Conservation (phyloP, 2,888 invertebrate species). For the Dascillus cervinus region DNA sequence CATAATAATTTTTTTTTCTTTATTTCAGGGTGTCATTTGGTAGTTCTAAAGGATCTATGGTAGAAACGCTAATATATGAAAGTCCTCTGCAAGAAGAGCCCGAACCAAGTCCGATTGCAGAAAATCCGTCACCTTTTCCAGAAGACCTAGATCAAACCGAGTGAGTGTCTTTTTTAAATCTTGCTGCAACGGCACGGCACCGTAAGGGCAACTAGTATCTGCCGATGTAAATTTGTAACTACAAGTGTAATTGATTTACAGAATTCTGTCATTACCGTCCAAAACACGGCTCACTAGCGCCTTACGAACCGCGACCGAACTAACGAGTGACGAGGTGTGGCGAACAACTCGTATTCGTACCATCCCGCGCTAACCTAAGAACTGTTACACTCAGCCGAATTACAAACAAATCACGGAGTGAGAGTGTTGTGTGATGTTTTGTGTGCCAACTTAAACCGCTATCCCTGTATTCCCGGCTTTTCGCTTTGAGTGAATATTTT, state of each 20-base stretch:
- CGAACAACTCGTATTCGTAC: conserved; percentile 15
- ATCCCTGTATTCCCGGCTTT: too few species aligned
- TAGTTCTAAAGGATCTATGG: conserved; percentile 91
- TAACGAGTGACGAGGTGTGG: conserved; percentile 18
- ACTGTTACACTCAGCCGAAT: neutral
- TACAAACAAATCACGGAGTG: too few species aligned
- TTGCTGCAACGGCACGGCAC: neutral
- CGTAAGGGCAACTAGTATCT: too few species aligned
- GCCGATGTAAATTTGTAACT: too few species aligned
- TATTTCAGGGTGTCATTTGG: conserved; percentile 82
- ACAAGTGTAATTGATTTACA: too few species aligned
- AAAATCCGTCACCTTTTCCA: conserved; percentile 34
- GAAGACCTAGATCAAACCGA: conserved; percentile 45
- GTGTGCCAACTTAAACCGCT: too few species aligned
- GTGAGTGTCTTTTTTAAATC: conserved; percentile 48
- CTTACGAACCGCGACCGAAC: conserved; percentile 12
- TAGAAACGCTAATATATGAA: conserved; percentile 87
- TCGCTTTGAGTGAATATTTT: too few species aligned
- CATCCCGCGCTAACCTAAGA: conserved; percentile 19
- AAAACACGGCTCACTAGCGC: conserved; percentile 7
- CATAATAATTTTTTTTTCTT: conserved; percentile 17
- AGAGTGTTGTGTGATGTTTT: too few species aligned
- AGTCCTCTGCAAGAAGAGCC: conserved; percentile 75
- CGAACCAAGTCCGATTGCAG: conserved; percentile 58
- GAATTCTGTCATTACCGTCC: neutral